Base-by-base conservation (phyloP, 1,140 invertebrate genomes). In the Carposina sasakii region DNA sequence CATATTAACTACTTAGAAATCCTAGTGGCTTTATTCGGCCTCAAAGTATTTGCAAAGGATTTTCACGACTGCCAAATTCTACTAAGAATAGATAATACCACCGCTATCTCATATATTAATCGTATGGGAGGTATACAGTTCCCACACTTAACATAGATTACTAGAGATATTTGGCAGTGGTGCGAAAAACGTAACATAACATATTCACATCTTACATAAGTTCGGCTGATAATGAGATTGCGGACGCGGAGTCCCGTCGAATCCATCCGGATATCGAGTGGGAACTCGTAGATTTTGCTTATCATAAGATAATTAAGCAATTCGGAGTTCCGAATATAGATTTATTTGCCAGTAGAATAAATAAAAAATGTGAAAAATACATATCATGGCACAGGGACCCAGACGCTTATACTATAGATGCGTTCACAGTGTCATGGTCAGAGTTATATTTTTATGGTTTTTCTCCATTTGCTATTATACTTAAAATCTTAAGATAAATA, bases 41-140 rank as follows among this genome's bases (percentile, higher is more conserved):
- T 39, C 3, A 39, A 39, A 39, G n/a, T 22, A 21, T 39, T 39
- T 22, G 20, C 19, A 2, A 39, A 22, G 15, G 19, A 49, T 3
- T 22, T 20, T n/a, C n/a, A n/a, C n/a, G 19, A 22, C 6, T 31
- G 30, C 6, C 20, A 41, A 30, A 49, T 49, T 41, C 21, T n/a
- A n/a, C n/a, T 65, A 12, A 24, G 59, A 21, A 42, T 68, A 3
- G 47, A 48, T 17, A 48, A 48, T 21, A 40, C 47, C 16, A 48
- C 47, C 4, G 47, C 37, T 6, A 41, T 48, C 24, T 28, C 47
- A 3, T 48, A 48, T 33, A 31, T 48, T 16, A 48, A 48, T 28
- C 33, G 23, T 8, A 48, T 48, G 46, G 46, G 34, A 2, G 46
- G 46, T 19, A 37, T 51, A 3, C 48, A 44, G 19, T 51, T 43